Conservation (phyloP, 2,888 invertebrate species). For the Zhuqinia jingwanae region DNA sequence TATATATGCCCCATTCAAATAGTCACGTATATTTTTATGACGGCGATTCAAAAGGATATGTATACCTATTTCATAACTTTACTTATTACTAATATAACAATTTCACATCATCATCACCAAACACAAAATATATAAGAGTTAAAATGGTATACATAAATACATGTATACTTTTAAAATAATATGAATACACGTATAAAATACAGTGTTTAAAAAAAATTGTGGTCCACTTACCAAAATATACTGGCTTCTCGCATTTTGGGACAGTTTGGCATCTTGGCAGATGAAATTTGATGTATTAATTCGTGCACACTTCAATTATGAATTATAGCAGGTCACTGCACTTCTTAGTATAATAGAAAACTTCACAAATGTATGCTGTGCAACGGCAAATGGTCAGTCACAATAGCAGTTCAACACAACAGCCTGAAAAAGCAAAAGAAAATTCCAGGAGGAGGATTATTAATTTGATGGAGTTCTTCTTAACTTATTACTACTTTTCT, state of each 20-base stretch:
- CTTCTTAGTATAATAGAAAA: background rate
- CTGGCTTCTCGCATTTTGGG: conserved; percentile 80
- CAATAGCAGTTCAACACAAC: background rate
- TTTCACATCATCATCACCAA: background rate
- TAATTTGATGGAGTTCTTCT: background rate
- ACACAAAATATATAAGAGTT: background rate
- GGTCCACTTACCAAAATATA: conserved; percentile 80
- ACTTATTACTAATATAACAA: no score
- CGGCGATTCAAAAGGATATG: no score
- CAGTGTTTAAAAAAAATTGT: background rate
- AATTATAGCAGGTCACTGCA: conserved; percentile 46
- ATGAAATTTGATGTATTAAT: background rate
- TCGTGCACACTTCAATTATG: background rate
- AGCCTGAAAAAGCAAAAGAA: background rate
- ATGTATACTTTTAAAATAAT: background rate
- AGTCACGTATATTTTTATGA: no score
- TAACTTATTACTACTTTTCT: background rate
- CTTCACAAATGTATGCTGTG: background rate
- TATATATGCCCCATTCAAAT: no score
- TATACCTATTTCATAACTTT: no score
- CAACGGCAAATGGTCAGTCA: background rate
- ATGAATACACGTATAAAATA: background rate
- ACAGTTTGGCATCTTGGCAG: conserved; percentile 80
- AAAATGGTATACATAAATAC: background rate
- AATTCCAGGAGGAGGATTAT: conserved; percentile 30